These are phyloP conservation scores for Penaeus vannamei DNA, from an alignment of 1,140 invertebrate genomes.

Conservation along the genomic window DNA sequence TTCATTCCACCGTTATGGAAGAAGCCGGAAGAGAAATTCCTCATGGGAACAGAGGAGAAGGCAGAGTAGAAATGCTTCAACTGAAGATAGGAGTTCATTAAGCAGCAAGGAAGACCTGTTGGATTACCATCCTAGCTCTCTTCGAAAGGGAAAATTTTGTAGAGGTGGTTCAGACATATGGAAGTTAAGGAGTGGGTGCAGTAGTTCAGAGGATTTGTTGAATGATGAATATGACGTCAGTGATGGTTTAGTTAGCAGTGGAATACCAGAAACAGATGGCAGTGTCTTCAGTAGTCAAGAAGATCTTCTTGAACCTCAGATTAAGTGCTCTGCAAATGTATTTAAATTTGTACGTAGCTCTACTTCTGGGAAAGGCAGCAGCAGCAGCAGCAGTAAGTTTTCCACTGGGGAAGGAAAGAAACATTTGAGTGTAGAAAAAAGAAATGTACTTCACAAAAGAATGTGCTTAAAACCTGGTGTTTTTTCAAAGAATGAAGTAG, in stretches of 20 bases:
- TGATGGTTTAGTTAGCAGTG: conserved; percentile 45
- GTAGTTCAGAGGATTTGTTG: conserved; percentile 53
- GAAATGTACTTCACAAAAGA: no score
- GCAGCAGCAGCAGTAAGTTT: neutral
- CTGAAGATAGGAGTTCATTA: conserved; percentile 6
- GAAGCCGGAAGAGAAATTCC: neutral
- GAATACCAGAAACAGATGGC: conserved; percentile 51
- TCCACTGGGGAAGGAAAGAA: no score
- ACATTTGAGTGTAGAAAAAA: no score
- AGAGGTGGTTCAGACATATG: neutral
- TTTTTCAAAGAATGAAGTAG: no score
- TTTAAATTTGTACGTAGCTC: conserved; percentile 34
- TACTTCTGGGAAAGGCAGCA: conserved; percentile 40
- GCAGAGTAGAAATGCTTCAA: neutral
- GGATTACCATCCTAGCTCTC: neutral
- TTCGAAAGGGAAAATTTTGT: conserved; percentile 21
- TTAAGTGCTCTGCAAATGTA: conserved; percentile 46
- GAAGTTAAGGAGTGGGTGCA: conserved; percentile 43
- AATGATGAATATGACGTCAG: conserved; percentile 49
- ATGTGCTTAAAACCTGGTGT: no score
- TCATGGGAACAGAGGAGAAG: conserved; percentile 26
- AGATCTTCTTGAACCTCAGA: conserved; percentile 10
- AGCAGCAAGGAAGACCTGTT: conserved; percentile 54
- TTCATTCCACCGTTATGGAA: conserved; percentile 37
- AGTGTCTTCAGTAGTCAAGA: conserved; percentile 59